Conservation (phyloP, 92 coral and sea anemone species). For the Parazoanthus swiftii region DNA sequence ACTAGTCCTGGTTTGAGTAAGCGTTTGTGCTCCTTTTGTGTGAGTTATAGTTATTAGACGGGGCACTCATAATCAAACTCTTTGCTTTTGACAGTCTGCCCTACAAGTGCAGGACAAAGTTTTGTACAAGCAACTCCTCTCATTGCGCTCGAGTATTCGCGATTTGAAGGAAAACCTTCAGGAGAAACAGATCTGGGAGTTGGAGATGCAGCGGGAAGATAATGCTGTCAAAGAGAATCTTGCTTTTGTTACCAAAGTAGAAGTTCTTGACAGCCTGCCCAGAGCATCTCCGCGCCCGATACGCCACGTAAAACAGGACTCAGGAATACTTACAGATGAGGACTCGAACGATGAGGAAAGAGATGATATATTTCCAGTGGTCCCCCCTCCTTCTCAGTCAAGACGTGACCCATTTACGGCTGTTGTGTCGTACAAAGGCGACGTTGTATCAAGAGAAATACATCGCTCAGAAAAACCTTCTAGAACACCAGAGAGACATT, state of each 20-base stretch:
- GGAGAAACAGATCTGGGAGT: conserved; percentile 30
- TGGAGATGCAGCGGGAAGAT: conserved; percentile 20
- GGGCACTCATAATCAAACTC: not conserved
- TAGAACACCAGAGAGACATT: not conserved
- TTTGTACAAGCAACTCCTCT: conserved; percentile 32
- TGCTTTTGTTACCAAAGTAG: conserved; percentile 32
- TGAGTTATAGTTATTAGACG: too few species aligned
- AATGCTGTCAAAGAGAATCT: not conserved
- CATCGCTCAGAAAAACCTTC: not conserved
- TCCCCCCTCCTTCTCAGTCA: not conserved
- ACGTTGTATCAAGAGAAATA: not conserved
- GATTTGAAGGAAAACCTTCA: conserved; percentile 27
- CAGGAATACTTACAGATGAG: conserved; percentile 34
- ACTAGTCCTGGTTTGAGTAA: too few species aligned
- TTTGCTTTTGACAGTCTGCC: conserved; percentile 16
- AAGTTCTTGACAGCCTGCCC: not conserved
- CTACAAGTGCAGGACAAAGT: conserved; percentile 35
- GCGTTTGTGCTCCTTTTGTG: too few species aligned
- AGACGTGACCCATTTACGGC: not conserved
- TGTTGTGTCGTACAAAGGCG: not conserved
- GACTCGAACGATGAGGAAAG: conserved; percentile 13
- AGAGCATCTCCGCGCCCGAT: conserved; percentile 1
- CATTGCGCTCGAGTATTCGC: conserved; percentile 17
- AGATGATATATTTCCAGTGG: conserved; percentile 14
- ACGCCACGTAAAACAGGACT: conserved; percentile 27